These are phyloP conservation scores for Paramormyrops hopkinsi DNA, from an alignment of 2,797 vertebrate species.

Conservation along the genomic window DNA sequence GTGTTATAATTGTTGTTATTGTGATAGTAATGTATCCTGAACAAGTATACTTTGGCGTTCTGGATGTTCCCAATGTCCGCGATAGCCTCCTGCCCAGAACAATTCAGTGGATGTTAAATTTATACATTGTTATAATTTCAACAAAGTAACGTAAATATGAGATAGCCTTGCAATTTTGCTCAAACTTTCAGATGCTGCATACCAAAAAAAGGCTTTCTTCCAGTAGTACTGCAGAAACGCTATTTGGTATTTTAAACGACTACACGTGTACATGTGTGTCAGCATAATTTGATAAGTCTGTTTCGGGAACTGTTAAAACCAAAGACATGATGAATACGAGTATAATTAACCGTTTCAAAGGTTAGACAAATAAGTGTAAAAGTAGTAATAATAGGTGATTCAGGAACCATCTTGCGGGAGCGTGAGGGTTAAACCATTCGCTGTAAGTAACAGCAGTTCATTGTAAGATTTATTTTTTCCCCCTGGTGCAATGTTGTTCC, in stretches of 20 bases:
- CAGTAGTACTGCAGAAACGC: background rate
- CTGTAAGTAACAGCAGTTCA: slow-evolving; percentile 51
- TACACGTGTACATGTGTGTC: background rate
- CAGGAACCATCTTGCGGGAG: slow-evolving; percentile 27
- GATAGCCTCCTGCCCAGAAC: background rate
- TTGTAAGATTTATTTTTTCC: slow-evolving; percentile 71
- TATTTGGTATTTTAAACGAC: background rate
- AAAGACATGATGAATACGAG: background rate
- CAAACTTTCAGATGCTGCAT: background rate
- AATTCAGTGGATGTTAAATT: background rate
- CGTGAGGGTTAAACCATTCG: slow-evolving; percentile 59
- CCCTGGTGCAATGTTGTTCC: slow-evolving; percentile 75
- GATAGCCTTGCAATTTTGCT: background rate
- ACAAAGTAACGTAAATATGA: background rate
- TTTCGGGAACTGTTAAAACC: background rate
- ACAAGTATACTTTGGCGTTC: background rate
- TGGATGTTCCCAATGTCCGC: background rate
- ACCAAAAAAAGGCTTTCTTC: background rate
- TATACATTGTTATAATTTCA: background rate
- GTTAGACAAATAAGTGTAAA: background rate
- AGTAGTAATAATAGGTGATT: background rate
- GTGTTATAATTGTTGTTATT: background rate
- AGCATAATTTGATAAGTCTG: background rate
- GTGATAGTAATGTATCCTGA: background rate
- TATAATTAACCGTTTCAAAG: background rate